Evolutionary conservation across 2,797 vertebrate species (phyloP).

Genomic region (Heteromormyrus szaboi): DNA sequence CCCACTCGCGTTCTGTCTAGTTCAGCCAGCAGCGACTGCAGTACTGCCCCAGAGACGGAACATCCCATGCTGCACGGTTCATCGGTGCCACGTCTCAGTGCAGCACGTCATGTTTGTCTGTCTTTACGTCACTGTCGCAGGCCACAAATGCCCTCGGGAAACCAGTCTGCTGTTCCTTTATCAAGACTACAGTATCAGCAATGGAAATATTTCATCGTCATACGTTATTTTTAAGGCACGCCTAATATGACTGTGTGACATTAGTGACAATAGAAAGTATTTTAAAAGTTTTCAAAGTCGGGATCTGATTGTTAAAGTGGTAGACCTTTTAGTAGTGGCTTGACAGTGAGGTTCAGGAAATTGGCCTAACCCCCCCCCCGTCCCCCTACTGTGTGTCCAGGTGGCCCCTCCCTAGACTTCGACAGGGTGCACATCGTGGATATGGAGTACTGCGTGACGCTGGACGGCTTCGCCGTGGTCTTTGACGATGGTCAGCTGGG

Average conservation of each 20-base stretch:
- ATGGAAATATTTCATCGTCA: background rate
- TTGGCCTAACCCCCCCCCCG: background rate
- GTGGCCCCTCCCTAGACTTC: slow-evolving; percentile 87
- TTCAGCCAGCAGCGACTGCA: background rate
- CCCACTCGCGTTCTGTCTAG: background rate
- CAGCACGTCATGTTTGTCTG: background rate
- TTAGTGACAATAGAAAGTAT: background rate
- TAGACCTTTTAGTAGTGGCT: background rate
- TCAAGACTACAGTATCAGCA: background rate
- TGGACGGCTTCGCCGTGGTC: slow-evolving; percentile 93
- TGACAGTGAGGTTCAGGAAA: background rate
- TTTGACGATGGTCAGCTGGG: slow-evolving; percentile 91
- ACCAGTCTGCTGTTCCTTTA: background rate
- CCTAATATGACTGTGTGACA: background rate
- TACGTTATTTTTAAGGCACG: background rate
- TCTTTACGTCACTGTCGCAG: background rate
- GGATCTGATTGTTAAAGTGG: background rate
- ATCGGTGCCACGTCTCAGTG: background rate
- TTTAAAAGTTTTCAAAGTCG: background rate
- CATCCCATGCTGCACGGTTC: background rate
- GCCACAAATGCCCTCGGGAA: background rate
- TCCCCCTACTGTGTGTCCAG: slow-evolving; percentile 41
- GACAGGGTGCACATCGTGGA: slow-evolving; percentile 75
- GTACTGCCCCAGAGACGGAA: background rate
- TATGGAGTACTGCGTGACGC: slow-evolving; percentile 91